These are phyloP conservation scores for Drosophila funebris DNA, from an alignment of 1,140 invertebrate genomes.

Conservation along the genomic window DNA sequence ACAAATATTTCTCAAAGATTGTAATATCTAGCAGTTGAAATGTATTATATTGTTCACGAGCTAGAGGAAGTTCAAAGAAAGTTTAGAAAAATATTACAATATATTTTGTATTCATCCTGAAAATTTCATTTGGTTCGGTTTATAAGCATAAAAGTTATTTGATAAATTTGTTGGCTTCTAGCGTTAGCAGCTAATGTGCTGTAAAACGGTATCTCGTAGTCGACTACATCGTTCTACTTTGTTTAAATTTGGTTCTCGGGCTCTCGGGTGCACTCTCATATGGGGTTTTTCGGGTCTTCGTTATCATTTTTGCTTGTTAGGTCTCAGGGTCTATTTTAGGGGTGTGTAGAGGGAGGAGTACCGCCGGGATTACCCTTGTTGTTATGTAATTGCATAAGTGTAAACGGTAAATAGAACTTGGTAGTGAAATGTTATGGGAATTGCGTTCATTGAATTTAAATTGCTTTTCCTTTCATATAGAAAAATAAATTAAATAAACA, in stretches of 20 bases:
- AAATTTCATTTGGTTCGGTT: too few relatives aligned
- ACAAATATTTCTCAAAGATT: too few relatives aligned
- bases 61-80: too few relatives aligned
- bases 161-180: too few relatives aligned
- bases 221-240: background rate
- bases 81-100: too few relatives aligned
- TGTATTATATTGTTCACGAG: too few relatives aligned
- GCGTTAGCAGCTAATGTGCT: background rate
- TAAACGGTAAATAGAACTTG: conserved; percentile 8
- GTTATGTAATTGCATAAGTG: conserved; percentile 25
- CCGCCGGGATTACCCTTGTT: conserved; percentile 1
- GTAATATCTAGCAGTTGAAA: too few relatives aligned
- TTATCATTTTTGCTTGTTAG: conserved; percentile 5
- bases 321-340: background rate
- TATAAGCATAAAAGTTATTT: too few relatives aligned
- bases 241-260: background rate
- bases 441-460: conserved; percentile 5
- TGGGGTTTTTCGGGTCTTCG: background rate
- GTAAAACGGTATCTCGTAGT: background rate
- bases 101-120: too few relatives aligned
- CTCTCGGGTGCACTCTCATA: background rate
- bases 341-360: background rate
- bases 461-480: background rate
- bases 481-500: background rate
- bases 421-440: background rate